Conservation (phyloP, 1,140 invertebrate genomes). For the Frieseomelitta varia region DNA sequence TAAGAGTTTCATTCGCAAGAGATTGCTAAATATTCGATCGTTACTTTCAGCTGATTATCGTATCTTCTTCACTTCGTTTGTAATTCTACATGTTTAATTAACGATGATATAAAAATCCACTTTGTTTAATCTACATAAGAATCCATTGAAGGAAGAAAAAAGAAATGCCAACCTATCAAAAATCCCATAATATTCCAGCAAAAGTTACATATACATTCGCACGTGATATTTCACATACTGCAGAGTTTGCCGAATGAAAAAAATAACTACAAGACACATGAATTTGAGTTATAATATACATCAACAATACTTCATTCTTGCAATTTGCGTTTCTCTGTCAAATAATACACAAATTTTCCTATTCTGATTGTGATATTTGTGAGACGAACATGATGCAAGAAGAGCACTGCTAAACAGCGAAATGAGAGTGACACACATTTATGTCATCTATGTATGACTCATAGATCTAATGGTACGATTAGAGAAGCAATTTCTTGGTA, state of each 20-base stretch:
- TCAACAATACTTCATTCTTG: neutral
- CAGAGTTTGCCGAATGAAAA: neutral
- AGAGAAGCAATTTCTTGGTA: neutral
- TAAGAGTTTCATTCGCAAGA: neutral
- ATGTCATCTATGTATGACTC: neutral
- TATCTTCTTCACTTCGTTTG: neutral
- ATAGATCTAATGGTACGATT: neutral
- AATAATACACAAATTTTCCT: neutral
- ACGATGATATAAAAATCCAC: conserved; percentile 7
- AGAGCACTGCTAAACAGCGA: neutral
- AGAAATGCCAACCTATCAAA: neutral
- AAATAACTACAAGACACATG: neutral
- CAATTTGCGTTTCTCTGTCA: neutral
- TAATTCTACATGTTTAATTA: conserved; percentile 16
- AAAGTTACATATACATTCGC: conserved; percentile 11
- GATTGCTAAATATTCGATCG: neutral
- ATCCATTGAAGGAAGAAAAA: conserved; percentile 1
- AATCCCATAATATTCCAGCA: neutral
- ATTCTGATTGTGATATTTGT: neutral
- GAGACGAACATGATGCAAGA: neutral
- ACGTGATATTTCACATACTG: neutral
- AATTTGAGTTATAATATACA: neutral
- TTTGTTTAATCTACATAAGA: conserved; percentile 26
- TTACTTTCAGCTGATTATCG: neutral
- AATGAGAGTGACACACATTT: neutral